Evolutionary conservation across 2,888 invertebrate genomes (phyloP), one percentile per base, ranked within the genome.

Genomic region (Acholoe squamosa): DNA sequence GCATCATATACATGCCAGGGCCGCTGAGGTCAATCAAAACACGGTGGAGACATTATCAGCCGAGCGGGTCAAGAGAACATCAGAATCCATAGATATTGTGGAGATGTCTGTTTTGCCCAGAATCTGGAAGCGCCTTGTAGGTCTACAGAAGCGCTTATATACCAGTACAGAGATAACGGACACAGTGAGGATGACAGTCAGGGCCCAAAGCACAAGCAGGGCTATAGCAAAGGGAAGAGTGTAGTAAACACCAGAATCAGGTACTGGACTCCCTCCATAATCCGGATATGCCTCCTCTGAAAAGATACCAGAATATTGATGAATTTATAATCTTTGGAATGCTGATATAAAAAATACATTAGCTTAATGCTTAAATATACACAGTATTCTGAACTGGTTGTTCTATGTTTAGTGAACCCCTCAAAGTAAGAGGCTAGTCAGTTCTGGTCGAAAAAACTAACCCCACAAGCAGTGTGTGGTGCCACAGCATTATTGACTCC

Each of bases 81-180:
- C 86, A 25, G 86, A 86, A 28, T 86, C 86, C 86, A 86, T 86
- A 54, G 86, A 86, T 28, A 86, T 86, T 25, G 86, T 86, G 54
- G 86, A 86, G 56, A 86, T 86, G 86, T 86, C 56, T 3, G 86
- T 86, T 54, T 86, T 86, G 22, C 86, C 86, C 7, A 86, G 86
- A 28, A 86, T 86, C 52, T 86, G 86, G 31, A 86, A 86, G 31
- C 86, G 52, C 19, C 86, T n/a, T 10, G 52, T 25, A 16, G 52
- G 52, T 12, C 86, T 52, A 54, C 86, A 86, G 56, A 86, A 86
- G 0, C 86, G 86, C 33, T 33, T 86, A 54, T 86, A 86, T 52
- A 86, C 86, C 1, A 86, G 86, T 1, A 86, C 86, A 19, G 86
- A 86, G 86, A 86, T 86, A 54, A 86, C 86, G 52, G 86, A 86